A percentile compares a stretch with the other conserved stretches of the same genome.
Evolutionary conservation across 2,888 invertebrate species (phyloP).

Genomic region (Scaptomyza caliginosa): DNA sequence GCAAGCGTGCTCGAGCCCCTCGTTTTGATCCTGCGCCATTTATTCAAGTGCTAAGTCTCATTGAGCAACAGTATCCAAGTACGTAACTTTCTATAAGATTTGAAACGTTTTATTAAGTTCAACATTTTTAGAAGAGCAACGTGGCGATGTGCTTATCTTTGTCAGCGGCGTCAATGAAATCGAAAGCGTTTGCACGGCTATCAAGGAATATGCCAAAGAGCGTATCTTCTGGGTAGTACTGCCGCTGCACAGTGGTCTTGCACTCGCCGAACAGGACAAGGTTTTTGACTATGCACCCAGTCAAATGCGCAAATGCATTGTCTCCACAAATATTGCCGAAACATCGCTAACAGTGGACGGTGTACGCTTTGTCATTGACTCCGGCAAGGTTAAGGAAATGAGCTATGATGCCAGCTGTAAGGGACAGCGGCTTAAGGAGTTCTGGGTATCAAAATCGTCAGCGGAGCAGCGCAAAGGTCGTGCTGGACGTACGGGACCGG

Average conservation of each 20-base stretch:
- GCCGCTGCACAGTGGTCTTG: constrained; percentile 95
- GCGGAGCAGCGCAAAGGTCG: constrained; percentile 98
- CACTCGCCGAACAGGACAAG: constrained; percentile 97
- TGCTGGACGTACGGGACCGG: constrained; percentile 97
- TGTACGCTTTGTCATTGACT: constrained; percentile 97
- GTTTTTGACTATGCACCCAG: constrained; percentile 98
- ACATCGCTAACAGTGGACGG: constrained; percentile 99
- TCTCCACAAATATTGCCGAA: constrained; percentile 99
- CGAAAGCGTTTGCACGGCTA: constrained; percentile 92
- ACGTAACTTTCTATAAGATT: constrained; percentile 27
- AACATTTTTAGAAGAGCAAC: constrained; percentile 87
- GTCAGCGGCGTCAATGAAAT: constrained; percentile 98
- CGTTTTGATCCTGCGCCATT: constrained; percentile 97
- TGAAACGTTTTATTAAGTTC: not conserved
- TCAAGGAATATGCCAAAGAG: constrained; percentile 91
- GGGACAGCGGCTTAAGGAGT: constrained; percentile 96
- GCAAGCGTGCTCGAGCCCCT: constrained; percentile 85
- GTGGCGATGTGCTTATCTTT: constrained; percentile 97
- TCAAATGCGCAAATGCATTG: constrained; percentile 97
- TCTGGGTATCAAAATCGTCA: constrained; percentile 98
- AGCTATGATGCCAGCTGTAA: constrained; percentile 95
- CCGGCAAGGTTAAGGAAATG: constrained; percentile 99
- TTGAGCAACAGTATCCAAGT: constrained; percentile 93
- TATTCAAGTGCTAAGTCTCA: constrained; percentile 94
- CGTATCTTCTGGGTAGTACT: constrained; percentile 94